Percentiles rank a stretch among this genome's conserved stretches.
Conservation (phyloP, 2,888 invertebrate genomes). For the Caenorhabditis japonica region DNA sequence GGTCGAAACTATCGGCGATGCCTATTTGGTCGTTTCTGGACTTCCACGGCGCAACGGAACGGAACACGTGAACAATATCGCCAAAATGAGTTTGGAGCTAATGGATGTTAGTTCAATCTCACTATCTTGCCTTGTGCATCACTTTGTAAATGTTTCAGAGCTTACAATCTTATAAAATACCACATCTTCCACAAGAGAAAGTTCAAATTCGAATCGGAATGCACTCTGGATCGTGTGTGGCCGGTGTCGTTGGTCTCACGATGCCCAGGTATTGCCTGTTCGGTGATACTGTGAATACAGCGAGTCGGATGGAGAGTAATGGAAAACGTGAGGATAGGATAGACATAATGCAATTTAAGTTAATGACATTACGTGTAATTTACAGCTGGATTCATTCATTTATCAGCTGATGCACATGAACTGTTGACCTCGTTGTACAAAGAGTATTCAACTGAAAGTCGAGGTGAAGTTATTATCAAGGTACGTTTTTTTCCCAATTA, state of each 20-base stretch:
- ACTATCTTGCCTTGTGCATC: not conserved
- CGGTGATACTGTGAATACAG: conserved; percentile 70
- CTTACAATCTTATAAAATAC: conserved; percentile 63
- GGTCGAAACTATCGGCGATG: conserved; percentile 68
- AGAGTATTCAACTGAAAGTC: conserved; percentile 57
- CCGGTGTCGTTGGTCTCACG: conserved; percentile 68
- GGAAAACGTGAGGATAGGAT: conserved; percentile 58
- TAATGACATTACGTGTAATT: conserved; percentile 2
- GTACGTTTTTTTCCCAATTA: conserved; percentile 37
- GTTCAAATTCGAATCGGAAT: conserved; percentile 68
- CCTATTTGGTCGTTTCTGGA: conserved; percentile 61
- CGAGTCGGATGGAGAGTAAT: conserved; percentile 68
- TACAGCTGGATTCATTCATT: conserved; percentile 65
- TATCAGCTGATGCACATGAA: conserved; percentile 58
- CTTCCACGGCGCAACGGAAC: conserved; percentile 60
- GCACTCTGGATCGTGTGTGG: conserved; percentile 66
- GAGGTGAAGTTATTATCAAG: conserved; percentile 69
- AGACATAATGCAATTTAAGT: no score
- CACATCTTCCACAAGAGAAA: conserved; percentile 70
- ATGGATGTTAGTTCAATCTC: conserved; percentile 24
- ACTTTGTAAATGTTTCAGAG: conserved; percentile 32
- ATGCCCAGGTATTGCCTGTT: conserved; percentile 72
- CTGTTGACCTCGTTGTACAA: conserved; percentile 54
- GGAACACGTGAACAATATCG: conserved; percentile 55
- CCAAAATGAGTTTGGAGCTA: conserved; percentile 57